Evolutionary conservation across 1,140 invertebrate species (phyloP).

Genomic region (Drosophila rufa): DNA sequence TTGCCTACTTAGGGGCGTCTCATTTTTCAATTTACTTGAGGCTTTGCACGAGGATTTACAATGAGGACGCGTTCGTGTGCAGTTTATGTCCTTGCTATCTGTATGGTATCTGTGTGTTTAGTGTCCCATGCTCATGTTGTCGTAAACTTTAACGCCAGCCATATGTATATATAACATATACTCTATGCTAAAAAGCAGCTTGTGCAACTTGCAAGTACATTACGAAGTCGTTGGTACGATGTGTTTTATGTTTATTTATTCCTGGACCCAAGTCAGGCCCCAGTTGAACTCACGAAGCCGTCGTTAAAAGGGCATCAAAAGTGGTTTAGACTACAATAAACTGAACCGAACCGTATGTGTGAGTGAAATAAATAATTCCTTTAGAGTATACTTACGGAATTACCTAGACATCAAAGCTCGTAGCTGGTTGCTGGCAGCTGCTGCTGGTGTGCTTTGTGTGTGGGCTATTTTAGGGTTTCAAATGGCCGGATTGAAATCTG

Average conservation of each 20-base stretch:
- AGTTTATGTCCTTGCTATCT: slow-evolving; percentile 28
- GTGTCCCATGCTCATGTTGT: slow-evolving; percentile 35
- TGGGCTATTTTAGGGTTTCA: slow-evolving; percentile 26
- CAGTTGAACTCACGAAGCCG: slow-evolving; percentile 45
- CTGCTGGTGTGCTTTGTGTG: neutral
- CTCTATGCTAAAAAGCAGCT: slow-evolving; percentile 51
- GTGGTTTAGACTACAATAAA: slow-evolving; percentile 42
- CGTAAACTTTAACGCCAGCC: slow-evolving; percentile 56
- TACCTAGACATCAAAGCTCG: slow-evolving; percentile 41
- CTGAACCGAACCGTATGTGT: slow-evolving; percentile 2
- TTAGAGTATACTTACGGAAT: slow-evolving; percentile 19
- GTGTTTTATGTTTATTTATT: slow-evolving; percentile 62
- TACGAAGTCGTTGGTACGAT: slow-evolving; percentile 40
- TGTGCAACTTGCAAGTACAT: slow-evolving; percentile 31
- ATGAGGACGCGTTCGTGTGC: neutral
- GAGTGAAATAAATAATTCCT: slow-evolving; percentile 47
- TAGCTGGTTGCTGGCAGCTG: neutral
- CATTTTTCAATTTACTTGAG: slow-evolving; percentile 51
- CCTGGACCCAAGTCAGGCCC: neutral
- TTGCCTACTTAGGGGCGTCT: slow-evolving; percentile 21
- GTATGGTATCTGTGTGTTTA: slow-evolving; percentile 42
- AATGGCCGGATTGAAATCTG: slow-evolving; percentile 27
- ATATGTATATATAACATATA: slow-evolving; percentile 1
- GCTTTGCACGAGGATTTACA: slow-evolving; percentile 20
- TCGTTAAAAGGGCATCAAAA: slow-evolving; percentile 59